Percentiles rank a stretch among this genome's conserved stretches.
These are phyloP conservation scores for Pseudomyrmex sp. DNA, from an alignment of 1,140 invertebrate genomes.

Conservation along the genomic window DNA sequence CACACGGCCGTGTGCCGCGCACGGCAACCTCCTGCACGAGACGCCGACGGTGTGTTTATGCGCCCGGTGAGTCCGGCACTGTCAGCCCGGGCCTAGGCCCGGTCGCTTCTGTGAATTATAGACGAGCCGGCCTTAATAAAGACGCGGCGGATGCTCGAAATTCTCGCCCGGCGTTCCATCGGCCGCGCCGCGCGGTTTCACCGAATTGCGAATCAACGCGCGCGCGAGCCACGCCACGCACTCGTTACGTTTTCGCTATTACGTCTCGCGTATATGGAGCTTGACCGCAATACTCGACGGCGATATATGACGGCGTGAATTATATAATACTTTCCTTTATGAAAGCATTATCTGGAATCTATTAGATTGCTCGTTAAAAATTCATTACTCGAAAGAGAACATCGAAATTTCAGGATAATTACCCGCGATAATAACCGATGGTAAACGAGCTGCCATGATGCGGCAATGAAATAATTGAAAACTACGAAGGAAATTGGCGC, in stretches of 20 bases:
- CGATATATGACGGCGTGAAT: background rate
- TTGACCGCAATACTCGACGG: background rate
- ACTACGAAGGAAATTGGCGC: background rate
- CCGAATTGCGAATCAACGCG: constrained; percentile 57
- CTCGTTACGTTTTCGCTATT: constrained; percentile 16
- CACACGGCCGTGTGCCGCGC: constrained; percentile 51
- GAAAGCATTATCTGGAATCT: constrained; percentile 7
- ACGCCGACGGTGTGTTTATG: constrained; percentile 73
- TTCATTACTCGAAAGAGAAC: constrained; percentile 3
- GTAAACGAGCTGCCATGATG: constrained; percentile 1
- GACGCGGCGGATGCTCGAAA: constrained; percentile 72
- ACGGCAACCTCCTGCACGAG: constrained; percentile 58
- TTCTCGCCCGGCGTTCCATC: constrained; percentile 75
- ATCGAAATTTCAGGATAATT: constrained; percentile 1
- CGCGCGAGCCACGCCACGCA: background rate
- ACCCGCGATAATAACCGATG: background rate
- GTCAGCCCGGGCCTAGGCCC: constrained; percentile 58
- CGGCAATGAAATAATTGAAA: constrained; percentile 8
- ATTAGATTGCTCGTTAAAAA: background rate
- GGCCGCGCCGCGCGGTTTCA: constrained; percentile 53
- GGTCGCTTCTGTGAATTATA: constrained; percentile 71
- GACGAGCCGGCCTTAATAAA: constrained; percentile 73
- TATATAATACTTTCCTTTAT: constrained; percentile 21
- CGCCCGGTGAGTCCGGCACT: constrained; percentile 68
- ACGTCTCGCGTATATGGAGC: background rate